These are phyloP conservation scores for Carcharodon carcharias DNA, from an alignment of 2,797 vertebrate species.

Conservation along the genomic window DNA sequence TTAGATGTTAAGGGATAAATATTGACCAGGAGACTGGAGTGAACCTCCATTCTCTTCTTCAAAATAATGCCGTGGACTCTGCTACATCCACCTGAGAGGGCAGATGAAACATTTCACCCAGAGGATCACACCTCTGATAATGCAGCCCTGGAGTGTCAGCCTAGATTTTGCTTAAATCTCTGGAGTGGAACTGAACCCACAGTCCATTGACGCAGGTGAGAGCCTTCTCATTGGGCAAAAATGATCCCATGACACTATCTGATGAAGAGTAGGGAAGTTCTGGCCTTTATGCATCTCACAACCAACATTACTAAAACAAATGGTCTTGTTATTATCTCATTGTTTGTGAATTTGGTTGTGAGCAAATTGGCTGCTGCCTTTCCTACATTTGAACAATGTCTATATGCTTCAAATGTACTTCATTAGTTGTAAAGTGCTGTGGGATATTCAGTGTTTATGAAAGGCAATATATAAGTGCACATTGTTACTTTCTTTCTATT, in stretches of 20 bases:
- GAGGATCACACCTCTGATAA: background rate
- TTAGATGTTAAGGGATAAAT: background rate
- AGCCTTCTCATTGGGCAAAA: background rate
- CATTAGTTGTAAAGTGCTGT: background rate
- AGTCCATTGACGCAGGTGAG: background rate
- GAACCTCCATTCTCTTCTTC: background rate
- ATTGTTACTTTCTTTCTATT: background rate
- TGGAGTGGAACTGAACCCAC: background rate
- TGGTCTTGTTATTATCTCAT: background rate
- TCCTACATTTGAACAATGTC: background rate
- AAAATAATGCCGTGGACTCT: background rate
- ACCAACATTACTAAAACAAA: background rate
- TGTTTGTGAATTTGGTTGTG: background rate
- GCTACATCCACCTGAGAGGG: background rate
- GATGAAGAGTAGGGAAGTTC: too few species aligned
- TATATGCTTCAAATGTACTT: background rate
- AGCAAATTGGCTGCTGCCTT: background rate
- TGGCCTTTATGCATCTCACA: background rate
- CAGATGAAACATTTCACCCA: background rate
- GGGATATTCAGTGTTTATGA: background rate
- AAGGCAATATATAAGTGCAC: background rate
- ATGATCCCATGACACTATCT: background rate
- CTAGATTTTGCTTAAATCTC: background rate
- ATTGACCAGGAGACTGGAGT: background rate
- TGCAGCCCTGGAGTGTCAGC: background rate